Evolutionary conservation across 2,888 invertebrate genomes (phyloP), one percentile per base, ranked within the genome.

Genomic region (Panzeria rudis): DNA sequence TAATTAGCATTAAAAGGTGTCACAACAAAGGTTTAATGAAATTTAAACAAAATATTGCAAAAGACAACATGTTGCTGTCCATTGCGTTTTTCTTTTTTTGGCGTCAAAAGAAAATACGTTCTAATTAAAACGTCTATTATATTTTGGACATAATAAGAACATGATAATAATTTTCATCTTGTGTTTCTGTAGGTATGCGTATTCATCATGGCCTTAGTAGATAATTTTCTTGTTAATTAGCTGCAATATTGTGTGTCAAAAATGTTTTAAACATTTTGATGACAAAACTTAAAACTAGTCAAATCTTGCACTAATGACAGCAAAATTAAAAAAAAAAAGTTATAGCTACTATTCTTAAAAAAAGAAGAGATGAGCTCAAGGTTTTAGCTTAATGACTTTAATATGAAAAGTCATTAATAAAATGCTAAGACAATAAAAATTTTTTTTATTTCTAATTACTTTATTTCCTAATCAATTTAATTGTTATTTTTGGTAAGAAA

Each of bases 81-180:
- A 29, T 54, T 54, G 44, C 29, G 2, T 66, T 13, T n/a, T n/a
- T n/a, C n/a, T n/a, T n/a, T n/a, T n/a, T n/a, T 56, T 54, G 25
- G 32, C 17, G 8, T 54, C 17, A 38, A 44, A 41, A 29, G 38
- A 54, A 69, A 62, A 32, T 71, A 20, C n/a, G 20, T 75, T 80
- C 72, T 84, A 84, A 84, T 84, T 84, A 80, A 84, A 84, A 72
- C 66, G 76, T 84, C 79, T 79, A 41, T 76, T 61, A 59, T 62
- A 35, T 59, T 78, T 75, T 75, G 69, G 82, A 82, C 85, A 82
- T 59, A 78, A 85, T 64, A 50, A 78, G 78, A 81, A 32, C 84
- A 83, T 56, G 54, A 71, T 50, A 38, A 69, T 56, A 38, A 69
- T 56, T 59, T 71, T 62, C 29, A 41, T 35, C 25, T 38, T 47